Percentiles rank a stretch among this genome's conserved stretches.
Evolutionary conservation across 1,140 invertebrate genomes (phyloP).

Genomic region (Onthophagus taurus): DNA sequence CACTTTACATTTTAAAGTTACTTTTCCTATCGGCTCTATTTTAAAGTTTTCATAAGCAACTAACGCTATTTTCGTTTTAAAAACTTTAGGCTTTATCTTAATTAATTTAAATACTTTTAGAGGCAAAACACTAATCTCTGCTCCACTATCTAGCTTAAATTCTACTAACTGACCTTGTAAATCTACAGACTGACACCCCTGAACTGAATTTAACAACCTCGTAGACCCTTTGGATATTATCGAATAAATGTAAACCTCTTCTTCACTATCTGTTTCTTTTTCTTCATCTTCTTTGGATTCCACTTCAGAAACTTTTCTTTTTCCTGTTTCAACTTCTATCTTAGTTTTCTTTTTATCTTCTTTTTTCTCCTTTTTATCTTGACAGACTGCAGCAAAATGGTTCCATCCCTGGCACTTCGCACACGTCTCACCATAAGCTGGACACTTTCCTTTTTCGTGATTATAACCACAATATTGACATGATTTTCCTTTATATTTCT

Average conservation of each 20-base stretch:
- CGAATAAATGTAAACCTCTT: slow-evolving; percentile 3
- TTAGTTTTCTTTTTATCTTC: neutral
- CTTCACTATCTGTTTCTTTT: slow-evolving; percentile 8
- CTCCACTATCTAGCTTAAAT: slow-evolving; percentile 7
- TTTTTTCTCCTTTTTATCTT: neutral
- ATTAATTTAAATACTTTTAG: slow-evolving; percentile 3
- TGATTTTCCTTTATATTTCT: too few species aligned
- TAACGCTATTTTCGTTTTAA: slow-evolving; percentile 9
- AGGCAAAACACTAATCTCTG: slow-evolving; percentile 10
- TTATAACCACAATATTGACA: slow-evolving; percentile 4
- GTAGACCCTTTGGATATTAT: slow-evolving; percentile 2
- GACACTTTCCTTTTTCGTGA: neutral
- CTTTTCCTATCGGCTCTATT: slow-evolving; percentile 6
- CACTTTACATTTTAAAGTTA: slow-evolving; percentile 6
- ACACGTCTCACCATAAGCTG: neutral
- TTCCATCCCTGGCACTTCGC: neutral
- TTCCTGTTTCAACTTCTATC: too few species aligned
- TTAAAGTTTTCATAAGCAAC: slow-evolving; percentile 6
- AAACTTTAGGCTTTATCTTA: slow-evolving; percentile 1
- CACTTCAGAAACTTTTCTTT: neutral
- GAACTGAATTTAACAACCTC: neutral
- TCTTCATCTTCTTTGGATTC: slow-evolving; percentile 1
- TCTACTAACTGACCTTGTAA: neutral
- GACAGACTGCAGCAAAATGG: neutral
- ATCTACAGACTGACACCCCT: slow-evolving; percentile 4